Conservation (phyloP, 2,113 vertebrate genomes). For the Caretta caretta region DNA sequence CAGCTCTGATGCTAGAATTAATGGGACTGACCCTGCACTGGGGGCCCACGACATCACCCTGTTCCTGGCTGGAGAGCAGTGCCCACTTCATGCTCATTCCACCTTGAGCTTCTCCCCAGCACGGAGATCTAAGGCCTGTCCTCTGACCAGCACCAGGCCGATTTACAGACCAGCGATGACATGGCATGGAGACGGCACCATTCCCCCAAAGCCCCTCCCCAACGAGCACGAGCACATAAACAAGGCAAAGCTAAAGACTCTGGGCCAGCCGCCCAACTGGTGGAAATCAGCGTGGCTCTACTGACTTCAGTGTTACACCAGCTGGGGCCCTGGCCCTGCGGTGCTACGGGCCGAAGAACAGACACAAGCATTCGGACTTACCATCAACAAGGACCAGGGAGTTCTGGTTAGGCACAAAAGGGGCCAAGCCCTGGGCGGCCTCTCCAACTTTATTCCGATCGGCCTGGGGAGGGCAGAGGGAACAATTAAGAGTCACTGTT, state of each 20-base stretch:
- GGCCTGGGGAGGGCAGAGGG: conserved; percentile 43
- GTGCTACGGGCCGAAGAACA: rapidly evolving
- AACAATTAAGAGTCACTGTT: not conserved
- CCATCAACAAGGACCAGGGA: conserved; percentile 75
- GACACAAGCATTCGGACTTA: not conserved
- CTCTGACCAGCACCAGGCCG: not conserved
- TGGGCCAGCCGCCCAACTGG: too few relatives aligned
- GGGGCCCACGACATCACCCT: not conserved
- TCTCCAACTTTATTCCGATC: conserved; percentile 4
- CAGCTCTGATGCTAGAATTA: not conserved
- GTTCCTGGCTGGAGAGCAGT: not conserved
- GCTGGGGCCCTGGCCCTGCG: rapidly evolving
- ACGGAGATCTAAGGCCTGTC: not conserved
- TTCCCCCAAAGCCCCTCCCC: not conserved
- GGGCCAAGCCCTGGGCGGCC: conserved; percentile 76
- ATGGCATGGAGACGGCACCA: not conserved
- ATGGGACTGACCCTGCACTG: not conserved
- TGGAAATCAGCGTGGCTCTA: too few relatives aligned
- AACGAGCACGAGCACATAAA: not conserved
- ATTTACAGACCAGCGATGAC: not conserved
- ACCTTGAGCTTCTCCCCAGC: not conserved
- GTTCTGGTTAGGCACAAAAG: conserved; percentile 77
- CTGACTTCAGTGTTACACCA: not conserved
- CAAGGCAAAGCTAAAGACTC: not conserved
- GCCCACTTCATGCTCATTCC: not conserved